phyloP scores from a whole-genome alignment of 1,140 invertebrate species.

The Drosophila erecta region DNA sequence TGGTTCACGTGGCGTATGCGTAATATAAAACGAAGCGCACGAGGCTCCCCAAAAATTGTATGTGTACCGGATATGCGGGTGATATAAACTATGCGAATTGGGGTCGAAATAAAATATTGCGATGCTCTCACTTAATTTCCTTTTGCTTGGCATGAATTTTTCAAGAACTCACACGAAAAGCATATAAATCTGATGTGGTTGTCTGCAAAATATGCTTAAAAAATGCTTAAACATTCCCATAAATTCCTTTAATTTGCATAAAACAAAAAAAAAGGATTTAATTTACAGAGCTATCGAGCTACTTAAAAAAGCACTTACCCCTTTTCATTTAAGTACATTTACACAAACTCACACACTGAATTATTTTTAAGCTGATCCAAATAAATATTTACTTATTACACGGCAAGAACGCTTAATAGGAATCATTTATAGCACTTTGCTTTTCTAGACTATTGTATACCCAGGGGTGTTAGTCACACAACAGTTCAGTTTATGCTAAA shows the following conservation, averaged over 20 bases:
- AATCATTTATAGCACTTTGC: too few species aligned
- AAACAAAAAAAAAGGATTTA: too few species aligned
- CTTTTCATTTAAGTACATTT: too few species aligned
- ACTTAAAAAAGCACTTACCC: too few species aligned
- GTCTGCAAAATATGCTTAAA: too few species aligned
- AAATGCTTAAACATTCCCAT: too few species aligned
- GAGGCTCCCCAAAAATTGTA: slow-evolving; percentile 29
- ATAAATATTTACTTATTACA: too few species aligned
- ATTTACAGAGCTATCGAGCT: too few species aligned
- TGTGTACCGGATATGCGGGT: slow-evolving; percentile 22
- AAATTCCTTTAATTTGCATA: too few species aligned
- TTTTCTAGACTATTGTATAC: not conserved
- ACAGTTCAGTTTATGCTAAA: not conserved
- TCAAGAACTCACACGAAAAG: not conserved
- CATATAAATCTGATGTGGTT: slow-evolving; percentile 6
- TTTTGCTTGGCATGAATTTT: slow-evolving; percentile 23
- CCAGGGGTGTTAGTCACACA: not conserved
- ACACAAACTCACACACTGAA: too few species aligned
- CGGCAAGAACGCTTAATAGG: too few species aligned
- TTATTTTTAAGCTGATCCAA: too few species aligned
- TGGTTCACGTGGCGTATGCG: slow-evolving; percentile 63
- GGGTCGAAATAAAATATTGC: slow-evolving; percentile 45
- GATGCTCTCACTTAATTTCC: slow-evolving; percentile 29
- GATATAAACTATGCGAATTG: slow-evolving; percentile 45
- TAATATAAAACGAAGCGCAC: slow-evolving; percentile 50